phyloP scores from a whole-genome alignment of 2,888 invertebrate genomes.

The Halictus quadricinctus region DNA sequence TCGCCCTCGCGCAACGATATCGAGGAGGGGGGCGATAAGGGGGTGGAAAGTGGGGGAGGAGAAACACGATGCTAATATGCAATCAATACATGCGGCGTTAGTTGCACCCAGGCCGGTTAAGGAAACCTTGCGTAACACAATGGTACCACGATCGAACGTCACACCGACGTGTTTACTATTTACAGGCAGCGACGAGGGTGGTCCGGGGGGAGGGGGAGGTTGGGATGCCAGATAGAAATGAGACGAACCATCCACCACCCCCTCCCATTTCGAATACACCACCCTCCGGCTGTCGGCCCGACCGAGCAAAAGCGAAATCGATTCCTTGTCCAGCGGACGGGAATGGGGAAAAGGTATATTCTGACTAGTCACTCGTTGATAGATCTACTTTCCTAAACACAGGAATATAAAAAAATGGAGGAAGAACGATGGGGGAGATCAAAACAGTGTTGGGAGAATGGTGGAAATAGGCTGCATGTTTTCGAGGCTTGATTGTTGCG shows the following conservation, averaged over 20 bases:
- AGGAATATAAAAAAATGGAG: neutral
- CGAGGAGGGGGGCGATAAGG: neutral
- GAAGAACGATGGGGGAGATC: neutral
- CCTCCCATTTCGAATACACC: neutral
- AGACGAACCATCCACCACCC: conserved; percentile 13
- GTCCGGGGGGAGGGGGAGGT: neutral
- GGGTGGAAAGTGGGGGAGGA: neutral
- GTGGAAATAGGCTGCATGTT: neutral
- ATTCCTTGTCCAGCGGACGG: conserved; percentile 7
- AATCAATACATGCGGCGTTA: conserved; percentile 79
- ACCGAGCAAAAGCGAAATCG: conserved; percentile 30
- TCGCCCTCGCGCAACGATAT: neutral
- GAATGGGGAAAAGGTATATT: neutral
- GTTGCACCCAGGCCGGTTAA: conserved; percentile 77
- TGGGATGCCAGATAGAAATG: neutral
- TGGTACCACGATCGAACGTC: conserved; percentile 48
- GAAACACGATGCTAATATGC: conserved; percentile 69
- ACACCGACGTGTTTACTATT: conserved; percentile 53
- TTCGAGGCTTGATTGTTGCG: neutral
- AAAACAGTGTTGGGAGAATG: neutral
- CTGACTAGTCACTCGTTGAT: neutral
- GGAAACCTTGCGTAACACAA: conserved; percentile 63
- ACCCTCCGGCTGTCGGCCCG: neutral
- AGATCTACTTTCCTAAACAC: neutral
- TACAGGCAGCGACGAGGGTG: conserved; percentile 27